These are phyloP conservation scores for Toxotes chatareus DNA, from an alignment of 2,113 vertebrate species.

Conservation along the genomic window DNA sequence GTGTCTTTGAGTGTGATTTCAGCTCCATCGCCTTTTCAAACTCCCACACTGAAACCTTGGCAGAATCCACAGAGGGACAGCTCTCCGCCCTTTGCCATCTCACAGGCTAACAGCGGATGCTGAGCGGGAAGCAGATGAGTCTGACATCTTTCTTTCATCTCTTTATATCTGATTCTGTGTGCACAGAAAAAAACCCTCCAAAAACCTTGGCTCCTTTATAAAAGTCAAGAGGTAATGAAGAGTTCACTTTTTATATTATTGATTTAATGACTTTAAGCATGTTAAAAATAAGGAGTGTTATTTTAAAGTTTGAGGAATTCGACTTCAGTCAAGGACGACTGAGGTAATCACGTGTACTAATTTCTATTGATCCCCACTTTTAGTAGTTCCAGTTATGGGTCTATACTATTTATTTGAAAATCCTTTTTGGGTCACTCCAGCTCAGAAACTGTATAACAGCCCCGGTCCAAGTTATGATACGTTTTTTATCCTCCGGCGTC, in stretches of 20 bases:
- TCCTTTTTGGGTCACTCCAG: background rate
- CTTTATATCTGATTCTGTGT: slow-evolving; percentile 24
- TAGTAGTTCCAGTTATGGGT: background rate
- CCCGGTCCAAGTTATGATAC: background rate
- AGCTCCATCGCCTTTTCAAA: slow-evolving; percentile 46
- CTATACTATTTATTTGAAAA: slow-evolving; percentile 15
- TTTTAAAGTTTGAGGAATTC: background rate
- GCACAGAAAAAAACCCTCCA: slow-evolving; percentile 2
- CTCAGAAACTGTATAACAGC: slow-evolving; percentile 16
- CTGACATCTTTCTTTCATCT: slow-evolving; percentile 66
- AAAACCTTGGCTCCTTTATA: slow-evolving; percentile 12
- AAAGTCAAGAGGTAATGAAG: slow-evolving; percentile 33
- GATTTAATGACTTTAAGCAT: slow-evolving; percentile 38
- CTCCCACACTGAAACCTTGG: slow-evolving; percentile 43
- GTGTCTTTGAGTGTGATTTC: slow-evolving; percentile 50
- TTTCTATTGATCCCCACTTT: background rate
- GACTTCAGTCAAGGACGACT: background rate
- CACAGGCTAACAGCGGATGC: slow-evolving; percentile 35
- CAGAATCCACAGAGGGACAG: slow-evolving; percentile 43
- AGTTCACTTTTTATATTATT: slow-evolving; percentile 56
- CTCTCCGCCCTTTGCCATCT: slow-evolving; percentile 54
- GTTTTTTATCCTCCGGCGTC: background rate
- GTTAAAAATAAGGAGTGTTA: background rate
- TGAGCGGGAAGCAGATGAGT: slow-evolving; percentile 37
- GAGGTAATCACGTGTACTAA: background rate